These are phyloP conservation scores for Vulpes lagopus DNA, from an alignment of 2,113 vertebrate genomes.

Conservation along the genomic window DNA sequence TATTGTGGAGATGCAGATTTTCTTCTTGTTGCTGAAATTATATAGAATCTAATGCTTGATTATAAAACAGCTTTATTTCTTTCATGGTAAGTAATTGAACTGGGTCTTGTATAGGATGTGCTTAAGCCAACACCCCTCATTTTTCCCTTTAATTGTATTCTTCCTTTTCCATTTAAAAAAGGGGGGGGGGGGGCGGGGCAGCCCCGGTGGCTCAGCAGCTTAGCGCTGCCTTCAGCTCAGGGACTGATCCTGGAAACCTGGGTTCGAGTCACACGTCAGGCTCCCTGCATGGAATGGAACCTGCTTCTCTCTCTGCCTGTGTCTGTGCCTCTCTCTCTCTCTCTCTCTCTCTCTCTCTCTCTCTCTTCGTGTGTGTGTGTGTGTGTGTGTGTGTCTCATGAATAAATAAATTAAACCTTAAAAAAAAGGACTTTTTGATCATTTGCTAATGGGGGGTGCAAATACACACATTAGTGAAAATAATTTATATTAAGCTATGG, in stretches of 20 bases:
- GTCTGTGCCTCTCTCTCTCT: too few species aligned
- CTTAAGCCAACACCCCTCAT: background rate
- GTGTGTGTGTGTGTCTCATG: too few species aligned
- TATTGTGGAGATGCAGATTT: background rate
- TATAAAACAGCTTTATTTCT: background rate
- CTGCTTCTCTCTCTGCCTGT: too few species aligned
- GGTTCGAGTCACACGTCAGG: too few species aligned
- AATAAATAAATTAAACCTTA: background rate
- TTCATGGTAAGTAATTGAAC: background rate
- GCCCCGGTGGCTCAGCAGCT: too few species aligned
- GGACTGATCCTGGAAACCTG: too few species aligned
- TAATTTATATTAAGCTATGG: background rate
- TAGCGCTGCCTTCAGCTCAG: too few species aligned
- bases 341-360: rapidly evolving
- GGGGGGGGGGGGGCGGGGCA: too few species aligned
- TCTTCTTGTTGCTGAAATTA: background rate
- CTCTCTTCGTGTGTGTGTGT: too few species aligned
- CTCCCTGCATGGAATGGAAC: too few species aligned
- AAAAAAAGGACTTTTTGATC: background rate
- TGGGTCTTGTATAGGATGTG: background rate
- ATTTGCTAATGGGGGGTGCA: background rate
- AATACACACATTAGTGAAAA: background rate
- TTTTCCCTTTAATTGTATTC: background rate
- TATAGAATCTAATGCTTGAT: background rate
- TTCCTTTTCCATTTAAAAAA: background rate